Percentiles rank a stretch among this genome's conserved stretches.
These are phyloP conservation scores for Spatula clypeata DNA, from an alignment of 2,797 vertebrate species.

Conservation along the genomic window DNA sequence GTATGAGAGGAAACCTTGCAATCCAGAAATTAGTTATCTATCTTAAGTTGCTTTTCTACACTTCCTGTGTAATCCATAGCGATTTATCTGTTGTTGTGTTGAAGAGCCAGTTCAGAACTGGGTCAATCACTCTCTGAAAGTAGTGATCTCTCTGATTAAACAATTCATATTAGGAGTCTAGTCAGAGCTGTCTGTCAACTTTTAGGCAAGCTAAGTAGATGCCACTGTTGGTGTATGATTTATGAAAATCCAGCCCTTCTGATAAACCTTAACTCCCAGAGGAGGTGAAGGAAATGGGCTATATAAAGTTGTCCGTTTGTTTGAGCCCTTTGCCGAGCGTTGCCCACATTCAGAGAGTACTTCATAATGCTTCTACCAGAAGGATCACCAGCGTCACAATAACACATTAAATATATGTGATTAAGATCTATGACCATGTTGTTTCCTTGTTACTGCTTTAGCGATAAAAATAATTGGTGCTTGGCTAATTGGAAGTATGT, in stretches of 20 bases:
- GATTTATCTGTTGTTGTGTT: background rate
- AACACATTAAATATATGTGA: background rate
- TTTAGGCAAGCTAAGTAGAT: background rate
- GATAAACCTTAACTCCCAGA: background rate
- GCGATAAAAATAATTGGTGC: background rate
- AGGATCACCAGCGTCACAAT: background rate
- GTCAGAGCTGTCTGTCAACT: background rate
- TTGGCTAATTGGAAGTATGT: background rate
- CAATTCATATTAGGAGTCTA: background rate
- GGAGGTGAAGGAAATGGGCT: background rate
- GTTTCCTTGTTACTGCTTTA: background rate
- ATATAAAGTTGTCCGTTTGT: background rate
- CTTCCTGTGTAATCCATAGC: background rate
- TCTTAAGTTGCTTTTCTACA: background rate
- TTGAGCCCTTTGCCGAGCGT: background rate
- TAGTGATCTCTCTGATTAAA: background rate
- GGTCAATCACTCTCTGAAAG: background rate
- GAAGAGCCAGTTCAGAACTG: background rate
- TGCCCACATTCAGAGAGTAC: fast-evolving
- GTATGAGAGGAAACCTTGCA: background rate
- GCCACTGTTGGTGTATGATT: background rate
- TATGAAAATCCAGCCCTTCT: background rate
- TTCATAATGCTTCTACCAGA: background rate
- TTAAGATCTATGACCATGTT: background rate
- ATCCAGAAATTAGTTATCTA: background rate